A percentile compares a stretch with the other conserved stretches of the same genome.
Conservation (phyloP, 2,113 vertebrate species). For the Callocephalon fimbriatum region DNA sequence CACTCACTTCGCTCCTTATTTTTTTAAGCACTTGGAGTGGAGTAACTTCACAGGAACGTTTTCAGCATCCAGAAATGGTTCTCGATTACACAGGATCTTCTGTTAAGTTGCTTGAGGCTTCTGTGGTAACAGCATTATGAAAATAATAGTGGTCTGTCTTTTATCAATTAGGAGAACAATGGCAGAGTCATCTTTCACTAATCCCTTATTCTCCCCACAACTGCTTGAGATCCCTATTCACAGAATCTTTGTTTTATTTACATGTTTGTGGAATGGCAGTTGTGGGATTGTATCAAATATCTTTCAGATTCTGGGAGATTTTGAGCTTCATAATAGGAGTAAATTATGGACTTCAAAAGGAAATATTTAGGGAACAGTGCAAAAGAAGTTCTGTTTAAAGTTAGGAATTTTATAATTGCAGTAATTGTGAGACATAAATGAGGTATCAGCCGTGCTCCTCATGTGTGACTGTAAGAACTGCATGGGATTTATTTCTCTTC, state of each 20-base stretch:
- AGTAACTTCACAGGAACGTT: background rate
- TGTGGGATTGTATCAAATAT: background rate
- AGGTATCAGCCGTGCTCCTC: background rate
- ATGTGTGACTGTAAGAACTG: background rate
- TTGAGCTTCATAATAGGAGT: background rate
- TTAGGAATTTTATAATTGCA: background rate
- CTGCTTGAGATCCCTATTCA: background rate
- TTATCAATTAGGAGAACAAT: conserved; percentile 4
- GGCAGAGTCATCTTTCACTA: conserved; percentile 10
- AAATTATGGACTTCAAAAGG: background rate
- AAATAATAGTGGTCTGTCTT: background rate
- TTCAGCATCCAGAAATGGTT: background rate
- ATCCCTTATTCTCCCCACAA: background rate
- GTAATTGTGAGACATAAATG: background rate
- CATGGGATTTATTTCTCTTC: background rate
- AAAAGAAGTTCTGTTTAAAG: background rate
- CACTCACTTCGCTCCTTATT: background rate
- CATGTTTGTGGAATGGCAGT: background rate
- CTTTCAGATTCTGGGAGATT: background rate
- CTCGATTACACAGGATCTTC: background rate
- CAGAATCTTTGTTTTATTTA: conserved; percentile 25
- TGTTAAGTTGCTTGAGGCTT: conserved; percentile 9
- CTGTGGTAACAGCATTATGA: background rate
- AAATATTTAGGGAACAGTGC: background rate
- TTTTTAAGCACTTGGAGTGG: background rate